Percentiles rank a stretch among this genome's conserved stretches.
These are phyloP conservation scores for Eupleurogrammus muticus DNA, from an alignment of 2,797 vertebrate genomes.

Conservation along the genomic window DNA sequence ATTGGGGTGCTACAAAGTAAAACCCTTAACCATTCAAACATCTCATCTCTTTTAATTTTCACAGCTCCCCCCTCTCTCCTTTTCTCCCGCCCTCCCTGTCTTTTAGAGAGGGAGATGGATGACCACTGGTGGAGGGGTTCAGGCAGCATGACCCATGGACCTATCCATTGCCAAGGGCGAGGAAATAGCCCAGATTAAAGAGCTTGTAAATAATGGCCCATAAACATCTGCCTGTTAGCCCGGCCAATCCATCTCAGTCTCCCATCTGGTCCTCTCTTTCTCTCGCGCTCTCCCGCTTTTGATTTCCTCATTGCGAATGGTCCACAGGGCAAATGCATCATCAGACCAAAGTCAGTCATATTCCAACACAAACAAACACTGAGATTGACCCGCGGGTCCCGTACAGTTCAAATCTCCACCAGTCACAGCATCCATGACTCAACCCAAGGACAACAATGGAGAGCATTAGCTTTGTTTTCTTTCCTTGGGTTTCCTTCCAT, in stretches of 20 bases:
- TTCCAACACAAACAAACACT: constrained; percentile 79
- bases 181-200: constrained; percentile 84
- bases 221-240: constrained; percentile 83
- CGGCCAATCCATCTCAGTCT: constrained; percentile 71
- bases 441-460: constrained; percentile 77
- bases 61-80: constrained; percentile 1
- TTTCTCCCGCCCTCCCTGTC: constrained; percentile 15
- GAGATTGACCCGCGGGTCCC: constrained; percentile 68
- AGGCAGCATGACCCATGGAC: constrained; percentile 75
- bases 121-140: constrained; percentile 72
- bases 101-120: constrained; percentile 78
- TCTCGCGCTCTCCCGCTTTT: constrained; percentile 60
- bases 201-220: constrained; percentile 83
- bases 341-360: constrained; percentile 77
- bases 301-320: constrained; percentile 62
- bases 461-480: constrained; percentile 70
- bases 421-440: constrained; percentile 73
- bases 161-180: constrained; percentile 85
- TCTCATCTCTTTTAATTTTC: constrained; percentile 18
- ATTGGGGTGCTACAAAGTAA: neutral
- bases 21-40: neutral
- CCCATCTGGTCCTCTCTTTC: constrained; percentile 74
- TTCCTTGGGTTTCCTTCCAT: constrained; percentile 59
- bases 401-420: constrained; percentile 72
- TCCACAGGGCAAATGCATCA: constrained; percentile 80